phyloP scores from a whole-genome alignment of 2,113 vertebrate genomes.

The Ctenomys sociabilis region DNA sequence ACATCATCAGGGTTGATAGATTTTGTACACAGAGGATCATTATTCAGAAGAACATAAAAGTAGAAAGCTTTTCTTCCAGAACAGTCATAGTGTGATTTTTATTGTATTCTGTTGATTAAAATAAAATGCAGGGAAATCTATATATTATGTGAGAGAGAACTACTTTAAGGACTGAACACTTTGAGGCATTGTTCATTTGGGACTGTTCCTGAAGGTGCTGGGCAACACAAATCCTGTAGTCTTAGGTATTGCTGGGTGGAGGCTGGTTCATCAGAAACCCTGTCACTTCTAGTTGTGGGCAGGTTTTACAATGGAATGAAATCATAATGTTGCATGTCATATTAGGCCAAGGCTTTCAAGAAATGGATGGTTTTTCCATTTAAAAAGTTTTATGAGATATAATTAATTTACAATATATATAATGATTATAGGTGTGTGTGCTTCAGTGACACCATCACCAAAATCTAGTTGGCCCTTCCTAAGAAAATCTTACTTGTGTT shows the following conservation, averaged over 20 bases:
- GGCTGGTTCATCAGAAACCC: background rate
- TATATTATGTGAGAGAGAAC: background rate
- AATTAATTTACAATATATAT: background rate
- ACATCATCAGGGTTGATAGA: background rate
- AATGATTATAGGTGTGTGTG: background rate
- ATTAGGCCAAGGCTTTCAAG: background rate
- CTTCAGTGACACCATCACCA: background rate
- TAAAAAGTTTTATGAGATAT: background rate
- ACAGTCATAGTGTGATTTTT: background rate
- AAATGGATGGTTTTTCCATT: background rate
- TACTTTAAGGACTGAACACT: background rate
- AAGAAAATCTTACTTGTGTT: background rate
- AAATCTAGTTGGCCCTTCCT: background rate
- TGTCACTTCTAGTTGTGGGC: background rate
- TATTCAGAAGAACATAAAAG: background rate
- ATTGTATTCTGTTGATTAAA: slow-evolving; percentile 32
- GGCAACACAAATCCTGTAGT: background rate
- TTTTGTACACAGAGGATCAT: background rate
- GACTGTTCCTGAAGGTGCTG: background rate
- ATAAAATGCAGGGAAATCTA: background rate
- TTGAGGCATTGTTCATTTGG: background rate
- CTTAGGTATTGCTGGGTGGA: background rate
- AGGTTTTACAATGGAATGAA: background rate
- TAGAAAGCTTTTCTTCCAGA: slow-evolving; percentile 7
- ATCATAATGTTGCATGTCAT: background rate